phyloP scores from a whole-genome alignment of 2,888 invertebrate species.

The Perizoma affinitatum region DNA sequence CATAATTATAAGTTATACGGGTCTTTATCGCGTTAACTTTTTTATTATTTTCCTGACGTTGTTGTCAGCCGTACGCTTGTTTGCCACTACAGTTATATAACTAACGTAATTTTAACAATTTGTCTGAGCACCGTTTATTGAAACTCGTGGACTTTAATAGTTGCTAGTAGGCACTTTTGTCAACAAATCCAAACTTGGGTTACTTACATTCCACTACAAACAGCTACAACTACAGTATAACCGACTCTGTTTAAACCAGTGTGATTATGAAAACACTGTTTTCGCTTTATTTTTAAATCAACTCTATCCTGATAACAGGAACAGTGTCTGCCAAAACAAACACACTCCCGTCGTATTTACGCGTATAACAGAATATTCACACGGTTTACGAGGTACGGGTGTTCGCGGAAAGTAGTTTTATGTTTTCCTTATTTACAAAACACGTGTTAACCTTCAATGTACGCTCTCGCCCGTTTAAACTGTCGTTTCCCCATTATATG shows the following conservation, averaged over 20 bases:
- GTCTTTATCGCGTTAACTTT: too few species aligned
- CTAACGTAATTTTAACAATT: too few species aligned
- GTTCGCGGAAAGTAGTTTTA: slow-evolving; percentile 19
- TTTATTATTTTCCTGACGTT: too few species aligned
- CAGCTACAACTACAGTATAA: too few species aligned
- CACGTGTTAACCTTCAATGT: slow-evolving; percentile 31
- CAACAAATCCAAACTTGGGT: too few species aligned
- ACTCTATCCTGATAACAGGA: slow-evolving; percentile 2
- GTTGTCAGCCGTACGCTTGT: too few species aligned
- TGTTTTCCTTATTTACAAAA: slow-evolving; percentile 47
- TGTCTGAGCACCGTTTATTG: too few species aligned
- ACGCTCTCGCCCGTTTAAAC: neutral
- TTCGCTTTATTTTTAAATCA: slow-evolving; percentile 3
- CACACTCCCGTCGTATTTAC: neutral
- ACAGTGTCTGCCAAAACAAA: slow-evolving; percentile 8
- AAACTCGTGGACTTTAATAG: too few species aligned
- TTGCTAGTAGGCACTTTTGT: too few species aligned
- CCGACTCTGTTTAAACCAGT: neutral
- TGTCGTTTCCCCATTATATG: slow-evolving; percentile 14
- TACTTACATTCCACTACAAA: too few species aligned
- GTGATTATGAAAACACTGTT: neutral
- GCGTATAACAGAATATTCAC: neutral
- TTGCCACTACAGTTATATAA: too few species aligned
- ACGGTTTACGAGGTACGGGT: slow-evolving; percentile 12
- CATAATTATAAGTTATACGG: too few species aligned